These are phyloP conservation scores for Trachythela sp. DNA, from an alignment of 64 coral and sea anemone genomes.

Conservation along the genomic window DNA sequence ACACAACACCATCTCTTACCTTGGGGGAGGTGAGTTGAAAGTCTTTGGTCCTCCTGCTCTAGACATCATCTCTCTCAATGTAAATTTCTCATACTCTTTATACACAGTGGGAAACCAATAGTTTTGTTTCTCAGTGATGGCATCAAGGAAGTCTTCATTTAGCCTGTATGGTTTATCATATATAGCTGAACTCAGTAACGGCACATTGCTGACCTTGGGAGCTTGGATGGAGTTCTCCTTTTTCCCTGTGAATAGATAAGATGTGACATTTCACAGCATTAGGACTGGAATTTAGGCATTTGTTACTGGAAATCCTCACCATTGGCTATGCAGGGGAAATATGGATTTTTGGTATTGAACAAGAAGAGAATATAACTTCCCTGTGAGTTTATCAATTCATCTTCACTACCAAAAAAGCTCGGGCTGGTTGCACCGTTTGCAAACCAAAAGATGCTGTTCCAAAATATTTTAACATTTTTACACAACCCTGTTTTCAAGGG, in stretches of 20 bases:
- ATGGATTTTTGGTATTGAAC: too few species aligned
- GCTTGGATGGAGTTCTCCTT: neutral
- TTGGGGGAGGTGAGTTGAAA: neutral
- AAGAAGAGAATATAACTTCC: too few species aligned
- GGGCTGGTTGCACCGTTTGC: too few species aligned
- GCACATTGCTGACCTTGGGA: neutral
- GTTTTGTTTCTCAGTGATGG: conserved; percentile 56
- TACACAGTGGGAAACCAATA: conserved; percentile 65
- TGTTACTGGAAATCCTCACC: too few species aligned
- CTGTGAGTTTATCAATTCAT: too few species aligned
- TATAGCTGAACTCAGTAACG: neutral
- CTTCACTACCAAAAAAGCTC: too few species aligned
- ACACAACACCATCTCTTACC: neutral
- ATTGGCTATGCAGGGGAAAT: too few species aligned
- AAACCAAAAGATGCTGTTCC: too few species aligned
- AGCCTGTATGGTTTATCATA: conserved; percentile 33
- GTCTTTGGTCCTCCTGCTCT: conserved; percentile 44
- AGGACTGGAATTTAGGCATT: too few species aligned
- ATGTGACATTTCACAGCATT: too few species aligned
- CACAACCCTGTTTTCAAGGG: too few species aligned
- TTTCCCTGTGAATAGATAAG: neutral
- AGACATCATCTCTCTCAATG: conserved; percentile 50
- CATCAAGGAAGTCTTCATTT: conserved; percentile 48
- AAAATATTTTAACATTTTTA: too few species aligned
- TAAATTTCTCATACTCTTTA: conserved; percentile 61